phyloP scores from a whole-genome alignment of 1,140 invertebrate species.

The Drosophila biarmipes region DNA sequence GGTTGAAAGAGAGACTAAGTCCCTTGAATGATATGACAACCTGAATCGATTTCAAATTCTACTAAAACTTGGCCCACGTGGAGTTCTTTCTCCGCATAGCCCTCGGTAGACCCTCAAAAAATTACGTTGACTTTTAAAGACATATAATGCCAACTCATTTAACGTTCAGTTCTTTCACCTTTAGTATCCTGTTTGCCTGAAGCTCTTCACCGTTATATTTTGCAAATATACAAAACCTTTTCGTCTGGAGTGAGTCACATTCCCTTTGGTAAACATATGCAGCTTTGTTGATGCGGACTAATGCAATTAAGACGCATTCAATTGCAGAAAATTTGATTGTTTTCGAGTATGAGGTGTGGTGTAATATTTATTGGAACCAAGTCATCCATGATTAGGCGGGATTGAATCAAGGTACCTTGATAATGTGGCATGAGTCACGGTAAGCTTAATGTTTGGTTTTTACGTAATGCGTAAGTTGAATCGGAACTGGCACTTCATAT shows the following conservation, averaged over 20 bases:
- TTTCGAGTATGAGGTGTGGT: constrained; percentile 1
- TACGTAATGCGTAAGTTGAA: constrained; percentile 56
- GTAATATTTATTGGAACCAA: not conserved
- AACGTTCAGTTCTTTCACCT: constrained; percentile 12
- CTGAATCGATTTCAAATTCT: too few species aligned
- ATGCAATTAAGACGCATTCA: constrained; percentile 43
- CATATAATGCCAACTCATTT: constrained; percentile 19
- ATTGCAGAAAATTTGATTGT: constrained; percentile 24
- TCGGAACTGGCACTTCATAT: constrained; percentile 32
- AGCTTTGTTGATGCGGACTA: not conserved
- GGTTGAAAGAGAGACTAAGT: too few species aligned
- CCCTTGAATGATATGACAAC: too few species aligned
- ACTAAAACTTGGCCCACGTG: too few species aligned
- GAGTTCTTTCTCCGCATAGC: too few species aligned
- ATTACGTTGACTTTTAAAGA: too few species aligned
- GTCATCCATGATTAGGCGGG: constrained; percentile 6
- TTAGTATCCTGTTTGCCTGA: constrained; percentile 18
- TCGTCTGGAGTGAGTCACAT: constrained; percentile 31
- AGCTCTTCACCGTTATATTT: constrained; percentile 14
- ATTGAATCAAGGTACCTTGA: constrained; percentile 15
- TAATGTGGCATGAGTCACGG: constrained; percentile 52
- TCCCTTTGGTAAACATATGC: constrained; percentile 4
- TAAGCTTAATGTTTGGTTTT: constrained; percentile 37
- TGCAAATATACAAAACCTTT: constrained; percentile 10
- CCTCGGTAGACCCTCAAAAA: too few species aligned